A percentile compares a stretch with the other conserved stretches of the same genome.
Evolutionary conservation across 1,140 invertebrate species (phyloP).

Genomic region (Octopus sinensis): DNA sequence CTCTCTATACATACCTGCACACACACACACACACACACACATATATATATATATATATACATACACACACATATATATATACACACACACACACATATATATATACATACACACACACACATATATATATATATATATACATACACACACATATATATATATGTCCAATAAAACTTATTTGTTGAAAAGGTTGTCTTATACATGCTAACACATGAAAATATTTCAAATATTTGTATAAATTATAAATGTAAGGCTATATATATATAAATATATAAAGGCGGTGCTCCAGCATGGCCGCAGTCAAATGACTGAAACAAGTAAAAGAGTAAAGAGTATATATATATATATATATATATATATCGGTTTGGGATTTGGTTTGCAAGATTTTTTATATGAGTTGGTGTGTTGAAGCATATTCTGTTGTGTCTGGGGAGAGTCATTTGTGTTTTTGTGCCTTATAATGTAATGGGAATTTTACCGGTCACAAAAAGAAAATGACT

Average conservation of each 20-base stretch:
- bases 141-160: neutral
- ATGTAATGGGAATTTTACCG: no score
- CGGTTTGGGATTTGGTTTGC: no score
- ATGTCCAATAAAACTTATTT: neutral
- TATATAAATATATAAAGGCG: neutral
- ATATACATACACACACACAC: neutral
- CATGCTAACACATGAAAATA: neutral
- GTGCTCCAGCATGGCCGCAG: no score
- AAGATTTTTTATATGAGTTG: no score
- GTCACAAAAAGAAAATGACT: no score
- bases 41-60: neutral
- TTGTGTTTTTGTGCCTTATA: no score
- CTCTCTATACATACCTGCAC: neutral
- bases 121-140: neutral
- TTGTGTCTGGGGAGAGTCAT: no score
- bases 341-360: no score
- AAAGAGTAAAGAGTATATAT: no score
- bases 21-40: neutral
- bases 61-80: neutral
- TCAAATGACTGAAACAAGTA: no score
- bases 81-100: neutral
- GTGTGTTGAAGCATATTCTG: no score
- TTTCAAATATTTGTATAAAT: neutral
- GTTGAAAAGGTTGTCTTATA: neutral
- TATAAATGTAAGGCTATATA: neutral